phyloP scores from a whole-genome alignment of 2,888 invertebrate genomes.

The Drosophila monieri region DNA sequence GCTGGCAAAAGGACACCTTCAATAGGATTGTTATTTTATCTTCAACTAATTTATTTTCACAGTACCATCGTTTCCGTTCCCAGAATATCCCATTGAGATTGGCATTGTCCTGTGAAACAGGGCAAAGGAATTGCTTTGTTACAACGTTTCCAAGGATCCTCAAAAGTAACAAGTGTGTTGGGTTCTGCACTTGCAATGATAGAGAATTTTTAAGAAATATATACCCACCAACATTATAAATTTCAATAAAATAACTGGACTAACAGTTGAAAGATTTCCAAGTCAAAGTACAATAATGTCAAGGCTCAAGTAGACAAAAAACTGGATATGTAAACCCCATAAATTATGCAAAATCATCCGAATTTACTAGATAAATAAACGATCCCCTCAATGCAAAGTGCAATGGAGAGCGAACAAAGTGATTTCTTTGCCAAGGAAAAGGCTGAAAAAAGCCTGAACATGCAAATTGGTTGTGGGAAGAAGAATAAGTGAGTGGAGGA shows the following conservation, averaged over 20 bases:
- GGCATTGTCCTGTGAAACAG: slow-evolving; percentile 51
- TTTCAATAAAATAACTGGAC: background rate
- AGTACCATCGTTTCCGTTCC: slow-evolving; percentile 61
- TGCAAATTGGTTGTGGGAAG: slow-evolving; percentile 41
- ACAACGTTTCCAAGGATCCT: background rate
- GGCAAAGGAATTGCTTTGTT: slow-evolving; percentile 43
- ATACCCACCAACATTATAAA: too few species aligned
- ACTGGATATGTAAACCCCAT: background rate
- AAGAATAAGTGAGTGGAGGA: slow-evolving; percentile 28
- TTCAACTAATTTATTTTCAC: slow-evolving; percentile 60
- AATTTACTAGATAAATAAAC: slow-evolving; percentile 42
- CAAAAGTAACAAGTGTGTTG: slow-evolving; percentile 20
- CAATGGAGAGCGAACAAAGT: slow-evolving; percentile 20
- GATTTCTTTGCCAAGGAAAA: slow-evolving; percentile 2
- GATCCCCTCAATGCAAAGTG: slow-evolving; percentile 28
- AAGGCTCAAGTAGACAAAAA: background rate
- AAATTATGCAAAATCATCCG: slow-evolving; percentile 41
- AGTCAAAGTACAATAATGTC: slow-evolving; percentile 7
- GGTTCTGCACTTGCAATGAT: background rate
- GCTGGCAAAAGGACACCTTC: slow-evolving; percentile 52
- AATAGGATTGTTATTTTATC: slow-evolving; percentile 28
- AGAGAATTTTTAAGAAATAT: too few species aligned
- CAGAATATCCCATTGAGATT: slow-evolving; percentile 41
- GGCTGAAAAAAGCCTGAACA: background rate
- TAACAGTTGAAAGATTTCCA: slow-evolving; percentile 4